These are phyloP conservation scores for Clarias laeviceps DNA, from an alignment of 2,797 vertebrate genomes.

Conservation along the genomic window DNA sequence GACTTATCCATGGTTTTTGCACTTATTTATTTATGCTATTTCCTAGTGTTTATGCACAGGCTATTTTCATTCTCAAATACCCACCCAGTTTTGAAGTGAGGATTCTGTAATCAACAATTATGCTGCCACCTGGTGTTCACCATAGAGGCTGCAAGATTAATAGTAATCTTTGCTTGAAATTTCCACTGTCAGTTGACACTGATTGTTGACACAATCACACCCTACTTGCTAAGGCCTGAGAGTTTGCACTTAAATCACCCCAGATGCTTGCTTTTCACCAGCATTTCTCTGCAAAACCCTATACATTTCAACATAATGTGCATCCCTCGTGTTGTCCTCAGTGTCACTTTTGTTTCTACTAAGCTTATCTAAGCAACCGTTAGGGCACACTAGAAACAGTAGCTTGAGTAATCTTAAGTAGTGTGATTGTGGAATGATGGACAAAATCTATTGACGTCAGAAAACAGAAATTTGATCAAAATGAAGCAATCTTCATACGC, in stretches of 20 bases:
- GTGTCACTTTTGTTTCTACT: background rate
- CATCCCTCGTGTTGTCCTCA: background rate
- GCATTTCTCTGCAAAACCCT: background rate
- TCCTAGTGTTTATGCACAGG: too few relatives aligned
- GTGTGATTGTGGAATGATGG: background rate
- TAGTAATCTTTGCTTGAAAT: background rate
- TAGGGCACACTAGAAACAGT: background rate
- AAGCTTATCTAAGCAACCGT: background rate
- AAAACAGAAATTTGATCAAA: slow-evolving; percentile 83
- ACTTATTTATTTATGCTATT: background rate
- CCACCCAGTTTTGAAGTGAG: background rate
- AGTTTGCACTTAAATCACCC: background rate
- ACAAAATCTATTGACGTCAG: slow-evolving; percentile 81
- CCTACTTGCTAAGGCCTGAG: background rate
- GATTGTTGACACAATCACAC: background rate
- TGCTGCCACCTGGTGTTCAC: slow-evolving; percentile 36
- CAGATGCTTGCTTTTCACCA: too few relatives aligned
- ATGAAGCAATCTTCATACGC: slow-evolving; percentile 89
- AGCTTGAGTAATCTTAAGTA: background rate
- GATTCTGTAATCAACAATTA: background rate
- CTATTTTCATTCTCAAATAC: too few relatives aligned
- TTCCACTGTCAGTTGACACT: background rate
- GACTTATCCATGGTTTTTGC: background rate
- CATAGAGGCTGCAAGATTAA: background rate
- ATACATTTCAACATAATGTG: background rate